phyloP scores from a whole-genome alignment of 2,888 invertebrate genomes.

The Cryptophagus acutangulus region DNA sequence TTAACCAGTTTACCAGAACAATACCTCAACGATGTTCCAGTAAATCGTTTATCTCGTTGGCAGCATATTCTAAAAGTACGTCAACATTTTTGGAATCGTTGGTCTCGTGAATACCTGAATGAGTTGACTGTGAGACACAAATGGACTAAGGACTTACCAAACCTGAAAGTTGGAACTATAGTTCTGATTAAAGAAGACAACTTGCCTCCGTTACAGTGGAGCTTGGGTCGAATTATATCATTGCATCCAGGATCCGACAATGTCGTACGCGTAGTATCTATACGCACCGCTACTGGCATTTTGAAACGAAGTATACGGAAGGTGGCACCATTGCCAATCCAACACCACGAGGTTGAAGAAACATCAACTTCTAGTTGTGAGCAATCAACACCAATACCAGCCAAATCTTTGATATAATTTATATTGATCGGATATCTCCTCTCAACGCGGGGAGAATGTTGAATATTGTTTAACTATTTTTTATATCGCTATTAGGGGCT shows the following conservation, averaged over 20 bases:
- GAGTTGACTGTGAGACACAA: neutral
- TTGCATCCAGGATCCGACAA: neutral
- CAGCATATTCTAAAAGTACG: neutral
- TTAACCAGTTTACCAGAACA: neutral
- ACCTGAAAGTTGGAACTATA: neutral
- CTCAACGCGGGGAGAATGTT: too few species aligned
- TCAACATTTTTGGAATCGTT: neutral
- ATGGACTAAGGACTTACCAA: neutral
- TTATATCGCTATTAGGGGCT: too few species aligned
- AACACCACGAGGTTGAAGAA: too few species aligned
- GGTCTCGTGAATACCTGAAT: neutral
- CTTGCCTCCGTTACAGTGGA: neutral
- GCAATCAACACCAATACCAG: too few species aligned
- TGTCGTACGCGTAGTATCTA: neutral
- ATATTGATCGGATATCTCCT: too few species aligned
- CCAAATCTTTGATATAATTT: too few species aligned
- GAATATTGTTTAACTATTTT: too few species aligned
- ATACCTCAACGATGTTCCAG: neutral
- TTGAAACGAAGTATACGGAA: neutral
- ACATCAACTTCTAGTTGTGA: too few species aligned
- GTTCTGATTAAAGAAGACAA: neutral
- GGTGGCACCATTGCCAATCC: slow-evolving; percentile 1
- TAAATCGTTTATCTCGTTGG: neutral
- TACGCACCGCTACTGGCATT: neutral
- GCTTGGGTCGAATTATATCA: neutral